These are phyloP conservation scores for Caenorhabditis imperialis DNA, from an alignment of 2,888 invertebrate species.

Conservation along the genomic window DNA sequence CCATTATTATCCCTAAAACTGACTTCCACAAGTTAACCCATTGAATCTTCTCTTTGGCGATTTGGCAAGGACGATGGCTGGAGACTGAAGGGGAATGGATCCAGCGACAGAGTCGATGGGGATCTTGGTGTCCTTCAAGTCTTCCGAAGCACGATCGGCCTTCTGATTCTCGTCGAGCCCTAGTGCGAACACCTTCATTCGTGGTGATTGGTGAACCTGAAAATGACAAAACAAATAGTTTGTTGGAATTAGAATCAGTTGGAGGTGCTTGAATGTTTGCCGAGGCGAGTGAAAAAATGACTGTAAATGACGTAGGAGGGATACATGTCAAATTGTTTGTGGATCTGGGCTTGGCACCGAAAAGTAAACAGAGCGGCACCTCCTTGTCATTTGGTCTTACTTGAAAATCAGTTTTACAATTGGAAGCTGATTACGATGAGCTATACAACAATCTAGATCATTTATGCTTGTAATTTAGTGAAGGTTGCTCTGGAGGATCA, in stretches of 20 bases:
- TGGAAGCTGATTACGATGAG: too few species aligned
- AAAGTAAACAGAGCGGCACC: constrained; percentile 11
- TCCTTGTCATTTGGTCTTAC: too few species aligned
- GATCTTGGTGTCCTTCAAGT: constrained; percentile 42
- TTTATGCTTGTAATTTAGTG: too few species aligned
- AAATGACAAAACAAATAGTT: constrained; percentile 25
- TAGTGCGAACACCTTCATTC: constrained; percentile 77
- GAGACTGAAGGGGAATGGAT: constrained; percentile 43
- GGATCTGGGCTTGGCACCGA: constrained; percentile 33
- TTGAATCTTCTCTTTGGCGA: constrained; percentile 37
- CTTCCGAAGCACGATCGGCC: constrained; percentile 49
- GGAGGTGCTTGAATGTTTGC: constrained; percentile 14
- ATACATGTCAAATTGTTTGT: constrained; percentile 23
- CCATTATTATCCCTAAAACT: too few species aligned
- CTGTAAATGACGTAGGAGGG: constrained; percentile 16
- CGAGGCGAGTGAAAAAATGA: neutral
- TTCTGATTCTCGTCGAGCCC: constrained; percentile 73
- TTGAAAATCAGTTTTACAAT: too few species aligned
- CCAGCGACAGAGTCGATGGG: constrained; percentile 56
- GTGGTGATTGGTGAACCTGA: constrained; percentile 65
- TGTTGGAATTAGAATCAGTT: neutral
- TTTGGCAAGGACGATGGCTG: constrained; percentile 53
- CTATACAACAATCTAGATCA: too few species aligned
- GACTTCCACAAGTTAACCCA: constrained; percentile 55
- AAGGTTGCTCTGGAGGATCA: too few species aligned